These are phyloP conservation scores for Isurus oxyrinchus DNA, from an alignment of 2,113 vertebrate species.

Conservation along the genomic window DNA sequence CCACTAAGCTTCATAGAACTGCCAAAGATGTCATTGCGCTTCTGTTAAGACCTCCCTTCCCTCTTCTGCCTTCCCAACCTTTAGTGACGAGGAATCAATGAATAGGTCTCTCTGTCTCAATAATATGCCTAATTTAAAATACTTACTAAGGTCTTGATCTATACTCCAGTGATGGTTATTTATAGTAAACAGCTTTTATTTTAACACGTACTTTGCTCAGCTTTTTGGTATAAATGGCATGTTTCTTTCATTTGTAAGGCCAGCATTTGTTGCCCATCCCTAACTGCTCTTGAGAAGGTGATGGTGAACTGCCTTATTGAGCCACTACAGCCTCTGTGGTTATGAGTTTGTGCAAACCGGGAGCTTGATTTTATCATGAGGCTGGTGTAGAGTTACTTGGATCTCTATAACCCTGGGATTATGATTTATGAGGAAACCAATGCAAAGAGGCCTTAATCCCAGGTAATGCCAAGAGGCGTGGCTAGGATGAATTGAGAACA, in stretches of 20 bases:
- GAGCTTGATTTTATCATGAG: too few species aligned
- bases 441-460: not conserved
- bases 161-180: not conserved
- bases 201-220: not conserved
- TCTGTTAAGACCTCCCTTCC: not conserved
- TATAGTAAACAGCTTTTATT: not conserved
- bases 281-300: too few species aligned
- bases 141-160: not conserved
- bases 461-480: not conserved
- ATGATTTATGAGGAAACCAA: too few species aligned
- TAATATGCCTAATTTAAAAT: not conserved
- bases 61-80: not conserved
- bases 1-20: not conserved
- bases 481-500: not conserved
- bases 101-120: not conserved
- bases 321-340: too few species aligned
- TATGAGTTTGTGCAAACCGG: too few species aligned
- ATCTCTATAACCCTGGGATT: too few species aligned
- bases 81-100: not conserved
- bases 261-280: too few species aligned
- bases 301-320: too few species aligned
- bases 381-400: too few species aligned
- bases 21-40: not conserved
- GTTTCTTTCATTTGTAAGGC: not conserved
- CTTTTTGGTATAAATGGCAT: not conserved